phyloP scores from a whole-genome alignment of 2,888 invertebrate species.

The Erannis defoliaria region DNA sequence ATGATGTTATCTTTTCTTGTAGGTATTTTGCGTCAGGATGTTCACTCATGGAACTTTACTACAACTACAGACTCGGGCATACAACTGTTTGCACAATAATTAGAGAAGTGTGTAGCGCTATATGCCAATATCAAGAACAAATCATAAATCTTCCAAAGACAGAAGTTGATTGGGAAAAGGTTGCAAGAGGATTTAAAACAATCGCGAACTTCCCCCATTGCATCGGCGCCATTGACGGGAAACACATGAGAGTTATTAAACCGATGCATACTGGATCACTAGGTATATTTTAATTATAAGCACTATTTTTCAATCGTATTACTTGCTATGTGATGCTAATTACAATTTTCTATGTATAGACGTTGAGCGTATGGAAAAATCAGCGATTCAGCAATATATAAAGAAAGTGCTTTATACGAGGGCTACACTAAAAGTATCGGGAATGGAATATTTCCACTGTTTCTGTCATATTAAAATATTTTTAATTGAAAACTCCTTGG shows the following conservation, averaged over 20 bases:
- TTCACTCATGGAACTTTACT: conserved; percentile 34
- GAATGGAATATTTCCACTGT: too few species aligned
- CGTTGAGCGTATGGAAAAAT: conserved; percentile 2
- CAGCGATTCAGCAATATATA: conserved; percentile 33
- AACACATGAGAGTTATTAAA: conserved; percentile 29
- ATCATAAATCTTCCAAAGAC: conserved; percentile 9
- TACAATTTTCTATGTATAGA: conserved; percentile 31
- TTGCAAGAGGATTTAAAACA: conserved; percentile 36
- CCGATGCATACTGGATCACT: conserved; percentile 28
- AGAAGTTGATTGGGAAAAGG: conserved; percentile 30
- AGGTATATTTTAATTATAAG: conserved; percentile 24
- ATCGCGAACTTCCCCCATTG: conserved; percentile 28
- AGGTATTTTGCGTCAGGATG: conserved; percentile 37
- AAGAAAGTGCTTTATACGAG: too few species aligned
- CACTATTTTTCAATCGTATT: too few species aligned
- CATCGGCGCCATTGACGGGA: conserved; percentile 17
- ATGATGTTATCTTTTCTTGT: conserved; percentile 26
- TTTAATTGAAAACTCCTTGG: too few species aligned
- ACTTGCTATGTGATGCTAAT: conserved; percentile 26
- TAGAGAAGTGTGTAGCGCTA: conserved; percentile 35
- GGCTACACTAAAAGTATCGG: too few species aligned
- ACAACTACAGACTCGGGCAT: conserved; percentile 35
- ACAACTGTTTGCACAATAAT: conserved; percentile 36
- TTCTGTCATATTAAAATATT: too few species aligned
- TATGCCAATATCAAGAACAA: conserved; percentile 20